Base-by-base conservation (phyloP, 2,888 invertebrate genomes). In the Branchellion lobata region DNA sequence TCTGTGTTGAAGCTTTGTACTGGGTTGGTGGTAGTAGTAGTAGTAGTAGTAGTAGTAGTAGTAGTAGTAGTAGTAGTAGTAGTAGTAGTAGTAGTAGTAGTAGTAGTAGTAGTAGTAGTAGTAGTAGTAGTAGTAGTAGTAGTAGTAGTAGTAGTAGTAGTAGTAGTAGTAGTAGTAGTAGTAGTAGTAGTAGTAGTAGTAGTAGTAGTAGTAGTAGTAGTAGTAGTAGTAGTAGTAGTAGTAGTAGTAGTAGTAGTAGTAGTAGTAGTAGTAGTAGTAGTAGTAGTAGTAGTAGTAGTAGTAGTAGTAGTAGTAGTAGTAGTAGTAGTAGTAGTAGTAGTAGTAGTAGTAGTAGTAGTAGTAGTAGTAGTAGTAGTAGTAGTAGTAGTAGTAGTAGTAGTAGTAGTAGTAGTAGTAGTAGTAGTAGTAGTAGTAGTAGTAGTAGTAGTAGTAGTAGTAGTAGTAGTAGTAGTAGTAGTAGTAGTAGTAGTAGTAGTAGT, bases 271-370 rank as follows among this genome's bases (percentile, higher is more conserved):
- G 71, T 77, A 77, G 24, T 65, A 77, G 57, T 73, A 77, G 57
- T 77, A 77, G 57, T 77, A 73, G 57, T 77, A 77, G 57, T 77
- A 77, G 57, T 77, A 77, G 57, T 77, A 77, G 57, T 57, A 76
- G 76, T 72, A 76, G 76, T 57, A 76, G 76, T 72, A 76, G 76
- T 57, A 76, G 76, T 76, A 76, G 76, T 57, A 76, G 76, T 72
- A 76, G 76, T 57, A 76, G 76, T 72, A 76, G 76, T 76, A 76
- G 76, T 76, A 73, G 69, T 68, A 68, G 1, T 76, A 76, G 76
- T 76, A 69, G 68, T 76, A 47, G 65, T 73, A 73, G 74, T 33
- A 73, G 74, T 73, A 73, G 74, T 73, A 73, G 74, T 33, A 73
- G 74, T 73, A 68, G 69, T 24, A 21, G 69, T 21, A 68, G 69